phyloP scores from a whole-genome alignment of 2,113 vertebrate genomes.

The Hypomesus transpacificus region DNA sequence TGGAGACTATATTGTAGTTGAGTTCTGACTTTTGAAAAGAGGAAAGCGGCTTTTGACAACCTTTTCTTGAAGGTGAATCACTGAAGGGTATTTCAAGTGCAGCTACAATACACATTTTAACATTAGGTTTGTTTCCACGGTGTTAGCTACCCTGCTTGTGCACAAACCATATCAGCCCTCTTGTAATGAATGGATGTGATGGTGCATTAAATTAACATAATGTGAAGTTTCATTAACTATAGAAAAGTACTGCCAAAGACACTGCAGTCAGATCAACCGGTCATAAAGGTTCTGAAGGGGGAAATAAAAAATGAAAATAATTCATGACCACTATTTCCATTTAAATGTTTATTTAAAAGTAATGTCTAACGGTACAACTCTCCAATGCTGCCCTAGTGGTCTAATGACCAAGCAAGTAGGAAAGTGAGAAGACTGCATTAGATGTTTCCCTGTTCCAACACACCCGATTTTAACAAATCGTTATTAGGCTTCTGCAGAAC shows the following conservation, averaged over 20 bases:
- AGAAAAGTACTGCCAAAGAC: conserved; percentile 42
- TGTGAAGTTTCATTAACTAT: conserved; percentile 34
- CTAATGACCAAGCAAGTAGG: not conserved
- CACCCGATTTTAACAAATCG: too few species aligned
- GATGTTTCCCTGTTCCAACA: not conserved
- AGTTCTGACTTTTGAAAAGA: too few species aligned
- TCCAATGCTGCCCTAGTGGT: conserved; percentile 10
- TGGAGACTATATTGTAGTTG: too few species aligned
- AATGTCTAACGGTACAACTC: conserved; percentile 1
- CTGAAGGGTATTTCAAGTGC: too few species aligned
- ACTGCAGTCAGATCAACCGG: conserved; percentile 8
- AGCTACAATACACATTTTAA: too few species aligned
- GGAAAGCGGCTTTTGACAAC: too few species aligned
- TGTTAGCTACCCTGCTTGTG: too few species aligned
- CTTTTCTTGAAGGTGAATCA: too few species aligned
- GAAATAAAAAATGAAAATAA: not conserved
- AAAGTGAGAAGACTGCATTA: not conserved
- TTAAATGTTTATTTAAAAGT: conserved; percentile 18
- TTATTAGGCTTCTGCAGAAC: too few species aligned
- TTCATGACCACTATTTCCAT: not conserved
- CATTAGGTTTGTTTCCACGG: too few species aligned
- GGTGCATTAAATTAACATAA: conserved; percentile 39
- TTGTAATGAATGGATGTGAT: conserved; percentile 8
- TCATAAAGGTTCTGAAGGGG: not conserved
- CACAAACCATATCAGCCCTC: too few species aligned